phyloP scores from a whole-genome alignment of 23 tunicate species.

The Phallusia fumigata region DNA sequence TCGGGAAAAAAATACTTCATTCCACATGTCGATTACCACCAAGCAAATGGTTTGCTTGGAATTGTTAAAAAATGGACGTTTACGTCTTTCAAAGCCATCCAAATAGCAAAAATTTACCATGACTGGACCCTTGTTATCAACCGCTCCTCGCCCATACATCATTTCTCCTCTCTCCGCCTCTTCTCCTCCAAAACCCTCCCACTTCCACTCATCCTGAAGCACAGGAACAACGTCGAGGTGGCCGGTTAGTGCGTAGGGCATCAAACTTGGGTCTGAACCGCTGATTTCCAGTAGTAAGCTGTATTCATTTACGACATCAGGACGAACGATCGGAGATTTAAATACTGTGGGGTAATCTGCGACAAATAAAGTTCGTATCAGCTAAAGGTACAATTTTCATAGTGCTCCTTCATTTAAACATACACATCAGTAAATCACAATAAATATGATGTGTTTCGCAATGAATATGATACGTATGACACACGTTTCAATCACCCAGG shows the following conservation, averaged over 20 bases:
- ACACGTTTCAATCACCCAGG: too few species aligned
- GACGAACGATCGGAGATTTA: constrained; percentile 39
- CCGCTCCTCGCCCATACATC: constrained; percentile 78
- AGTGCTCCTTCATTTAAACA: too few species aligned
- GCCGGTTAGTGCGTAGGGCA: constrained; percentile 59
- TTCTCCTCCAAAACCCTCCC: constrained; percentile 58
- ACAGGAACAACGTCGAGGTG: constrained; percentile 91
- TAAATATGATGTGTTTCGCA: too few species aligned
- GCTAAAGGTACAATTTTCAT: too few species aligned
- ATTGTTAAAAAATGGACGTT: too few species aligned
- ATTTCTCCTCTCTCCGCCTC: constrained; percentile 38
- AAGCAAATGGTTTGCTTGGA: too few species aligned
- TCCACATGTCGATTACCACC: too few species aligned
- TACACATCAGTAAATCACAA: too few species aligned
- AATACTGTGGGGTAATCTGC: constrained; percentile 58
- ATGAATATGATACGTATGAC: too few species aligned
- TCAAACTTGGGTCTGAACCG: constrained; percentile 39
- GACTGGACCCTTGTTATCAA: constrained; percentile 60
- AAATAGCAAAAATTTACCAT: constrained; percentile 54
- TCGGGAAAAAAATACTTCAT: too few species aligned
- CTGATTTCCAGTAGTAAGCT: constrained; percentile 62
- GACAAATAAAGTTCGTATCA: too few species aligned
- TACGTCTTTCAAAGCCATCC: too few species aligned
- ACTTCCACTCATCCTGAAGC: constrained; percentile 56
- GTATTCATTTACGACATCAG: constrained; percentile 54